Evolutionary conservation across 2,113 vertebrate genomes (phyloP), one percentile per base, ranked within the genome.

Genomic region (Oreochromis tanganicae): DNA sequence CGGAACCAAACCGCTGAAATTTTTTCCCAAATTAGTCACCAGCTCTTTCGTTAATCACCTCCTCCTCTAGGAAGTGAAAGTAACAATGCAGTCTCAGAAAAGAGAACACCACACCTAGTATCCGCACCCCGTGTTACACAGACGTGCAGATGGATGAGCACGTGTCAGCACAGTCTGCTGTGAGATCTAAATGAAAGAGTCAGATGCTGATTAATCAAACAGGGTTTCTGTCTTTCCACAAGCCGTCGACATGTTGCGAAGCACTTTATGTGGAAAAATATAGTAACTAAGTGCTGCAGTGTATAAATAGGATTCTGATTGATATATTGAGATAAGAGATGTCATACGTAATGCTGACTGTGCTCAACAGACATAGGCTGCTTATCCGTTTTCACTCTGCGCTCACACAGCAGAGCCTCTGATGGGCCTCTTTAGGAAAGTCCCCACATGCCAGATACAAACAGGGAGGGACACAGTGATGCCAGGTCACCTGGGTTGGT

Each of bases 361-460:
- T 75, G 56, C 68, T 82, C 63, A 78, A 50, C 55, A 50, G 38
- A 41, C 17, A 12, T 21, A 57, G 43, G 32, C 41, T 46, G 86
- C 79, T 81, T 86, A 43, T 87, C 54, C 36, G 17, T 87, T 84
- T 82, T 63, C 82, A 63, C 75, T 75, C 27, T 12, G 21, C 84
- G 6, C 84, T 83, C 71, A 71, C 84, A 68, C 66, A 85, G 84
- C 43, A 41, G 75, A 93, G 89, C 94, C 92, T 94, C 91, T 91
- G 89, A 85, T 90, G 91, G 91, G 93, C 93, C 93, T 93, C 93
- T 94, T 90, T 91, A 92, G 94, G 93, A 94, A 95, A 94, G 92
- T 95, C 94, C 91, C 93, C 91, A 93, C 89, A 94, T 93, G 93
- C 92, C 94, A 94, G 92, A 93, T 93, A 93, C 94, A 88, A 89